Conservation (phyloP, 53 echinoderm and acorn worm genomes). For the Apostichopus leukothele region DNA sequence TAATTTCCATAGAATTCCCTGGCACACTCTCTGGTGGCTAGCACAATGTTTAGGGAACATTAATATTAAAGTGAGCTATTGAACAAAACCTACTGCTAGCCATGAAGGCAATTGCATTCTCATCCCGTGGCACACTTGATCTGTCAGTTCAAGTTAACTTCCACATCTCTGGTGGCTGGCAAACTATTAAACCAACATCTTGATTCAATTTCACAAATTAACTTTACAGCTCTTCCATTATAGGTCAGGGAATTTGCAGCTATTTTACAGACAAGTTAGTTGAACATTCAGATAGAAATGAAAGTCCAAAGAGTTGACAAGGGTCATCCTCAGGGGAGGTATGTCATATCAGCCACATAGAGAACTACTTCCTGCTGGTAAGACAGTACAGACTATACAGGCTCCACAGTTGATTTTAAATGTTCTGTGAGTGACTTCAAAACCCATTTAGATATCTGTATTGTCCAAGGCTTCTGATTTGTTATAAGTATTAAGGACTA, state of each 20-base stretch:
- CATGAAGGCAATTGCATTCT: not conserved
- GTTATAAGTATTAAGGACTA: no score
- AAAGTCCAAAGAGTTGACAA: not conserved
- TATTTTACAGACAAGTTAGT: not conserved
- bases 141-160: not conserved
- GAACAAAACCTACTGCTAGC: not conserved
- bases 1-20: not conserved
- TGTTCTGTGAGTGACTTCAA: no score
- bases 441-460: no score
- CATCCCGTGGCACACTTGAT: not conserved
- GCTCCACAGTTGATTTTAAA: no score
- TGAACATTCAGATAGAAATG: not conserved
- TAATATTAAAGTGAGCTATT: no score
- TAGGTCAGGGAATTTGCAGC: conserved; percentile 6
- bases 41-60: not conserved
- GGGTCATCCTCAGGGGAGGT: conserved; percentile 3
- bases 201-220: conserved; percentile 10
- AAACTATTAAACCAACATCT: conserved; percentile 14
- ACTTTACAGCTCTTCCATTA: not conserved
- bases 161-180: not conserved
- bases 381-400: no score
- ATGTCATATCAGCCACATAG: not conserved
- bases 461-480: no score
- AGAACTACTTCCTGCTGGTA: no score
- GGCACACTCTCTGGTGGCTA: no score